These are phyloP conservation scores for Pituophis catenifer DNA, from an alignment of 2,113 vertebrate species.

Conservation along the genomic window DNA sequence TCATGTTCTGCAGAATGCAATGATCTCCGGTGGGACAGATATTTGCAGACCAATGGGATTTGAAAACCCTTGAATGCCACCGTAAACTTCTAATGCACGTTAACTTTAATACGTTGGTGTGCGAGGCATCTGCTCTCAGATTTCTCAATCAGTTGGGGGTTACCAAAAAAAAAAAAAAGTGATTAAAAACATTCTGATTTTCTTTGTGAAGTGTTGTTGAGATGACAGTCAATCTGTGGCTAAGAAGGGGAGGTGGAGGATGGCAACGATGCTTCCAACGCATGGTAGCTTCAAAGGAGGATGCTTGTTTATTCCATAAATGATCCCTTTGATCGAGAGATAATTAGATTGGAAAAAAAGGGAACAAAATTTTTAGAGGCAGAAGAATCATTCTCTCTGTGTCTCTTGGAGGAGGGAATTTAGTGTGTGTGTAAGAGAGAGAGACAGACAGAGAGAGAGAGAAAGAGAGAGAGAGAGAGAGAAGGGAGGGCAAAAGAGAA, in stretches of 20 bases:
- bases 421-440: background rate
- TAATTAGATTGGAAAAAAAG: slow-evolving; percentile 48
- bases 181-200: slow-evolving; percentile 31
- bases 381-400: background rate
- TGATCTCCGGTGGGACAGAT: background rate
- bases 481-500: background rate
- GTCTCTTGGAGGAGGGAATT: slow-evolving; percentile 21
- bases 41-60: background rate
- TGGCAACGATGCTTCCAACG: slow-evolving; percentile 43
- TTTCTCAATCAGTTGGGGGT: background rate
- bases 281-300: slow-evolving; percentile 62
- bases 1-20: background rate
- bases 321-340: slow-evolving; percentile 64
- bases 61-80: background rate
- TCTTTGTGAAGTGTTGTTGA: slow-evolving; percentile 31
- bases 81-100: background rate
- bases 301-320: slow-evolving; percentile 38
- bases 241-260: slow-evolving; percentile 31
- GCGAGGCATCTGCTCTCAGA: background rate
- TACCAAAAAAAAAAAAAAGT: background rate
- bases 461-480: background rate
- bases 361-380: slow-evolving; percentile 43
- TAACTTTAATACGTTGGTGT: background rate
- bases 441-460: background rate
- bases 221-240: slow-evolving; percentile 18